phyloP scores from a whole-genome alignment of 2,113 vertebrate genomes.

The Pheucticus melanocephalus region DNA sequence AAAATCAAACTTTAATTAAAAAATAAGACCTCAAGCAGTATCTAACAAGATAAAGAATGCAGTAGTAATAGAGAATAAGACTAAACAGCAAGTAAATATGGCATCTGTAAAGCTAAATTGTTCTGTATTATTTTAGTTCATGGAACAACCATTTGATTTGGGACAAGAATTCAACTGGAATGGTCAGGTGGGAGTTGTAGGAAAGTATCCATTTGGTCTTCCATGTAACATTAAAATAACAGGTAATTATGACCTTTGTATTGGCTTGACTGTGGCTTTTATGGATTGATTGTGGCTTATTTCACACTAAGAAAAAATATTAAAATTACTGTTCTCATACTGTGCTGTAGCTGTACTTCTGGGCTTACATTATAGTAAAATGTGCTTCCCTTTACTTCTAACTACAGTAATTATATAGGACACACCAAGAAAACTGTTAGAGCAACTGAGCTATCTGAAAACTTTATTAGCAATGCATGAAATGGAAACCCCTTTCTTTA shows the following conservation, averaged over 20 bases:
- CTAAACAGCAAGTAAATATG: not conserved
- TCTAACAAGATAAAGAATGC: not conserved
- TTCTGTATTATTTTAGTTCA: slow-evolving; percentile 80
- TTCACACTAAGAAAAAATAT: not conserved
- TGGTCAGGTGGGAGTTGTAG: slow-evolving; percentile 81
- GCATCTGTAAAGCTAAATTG: not conserved
- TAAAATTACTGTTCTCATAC: not conserved
- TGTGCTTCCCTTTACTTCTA: not conserved
- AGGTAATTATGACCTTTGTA: slow-evolving; percentile 75
- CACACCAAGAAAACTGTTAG: not conserved
- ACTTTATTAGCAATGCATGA: not conserved
- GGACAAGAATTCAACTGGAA: slow-evolving; percentile 85
- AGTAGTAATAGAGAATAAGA: not conserved
- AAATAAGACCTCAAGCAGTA: not conserved
- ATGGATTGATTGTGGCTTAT: not conserved
- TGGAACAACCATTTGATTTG: slow-evolving; percentile 79
- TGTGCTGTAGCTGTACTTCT: not conserved
- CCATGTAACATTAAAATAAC: slow-evolving; percentile 93
- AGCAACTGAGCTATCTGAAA: not conserved
- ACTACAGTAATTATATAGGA: not conserved
- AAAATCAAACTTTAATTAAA: not conserved
- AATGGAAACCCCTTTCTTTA: not conserved
- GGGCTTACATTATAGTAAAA: not conserved
- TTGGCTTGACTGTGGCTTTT: not conserved
- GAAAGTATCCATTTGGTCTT: slow-evolving; percentile 89